Evolutionary conservation across 2,797 vertebrate species (phyloP), one percentile per base, ranked within the genome.

Genomic region (Arremon aurantiirostris): DNA sequence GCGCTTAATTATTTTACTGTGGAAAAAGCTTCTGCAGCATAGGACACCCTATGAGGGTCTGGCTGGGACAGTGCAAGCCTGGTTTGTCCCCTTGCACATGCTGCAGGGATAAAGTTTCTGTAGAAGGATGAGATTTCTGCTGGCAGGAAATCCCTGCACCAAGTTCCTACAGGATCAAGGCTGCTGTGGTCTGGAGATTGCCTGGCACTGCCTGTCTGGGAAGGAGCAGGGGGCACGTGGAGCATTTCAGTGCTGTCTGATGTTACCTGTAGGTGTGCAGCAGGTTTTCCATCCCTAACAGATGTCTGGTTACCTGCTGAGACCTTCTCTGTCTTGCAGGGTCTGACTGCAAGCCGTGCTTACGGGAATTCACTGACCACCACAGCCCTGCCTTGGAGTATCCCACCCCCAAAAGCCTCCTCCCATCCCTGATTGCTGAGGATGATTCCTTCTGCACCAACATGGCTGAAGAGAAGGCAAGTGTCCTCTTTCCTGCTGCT

Each of bases 301-400:
- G 32, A 59, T n/a, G 1, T 2, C 50, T 57, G 28, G 11, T 42
- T 16, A 18, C 55, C 5, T 23, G 34, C 73, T 34, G 24, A 37
- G 77, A 68, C 93, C 56, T 57, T 30, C 88, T 93, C 59, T 92
- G 82, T 77, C 26, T 76, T 27, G 22, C 93, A 99, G 99, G 97
- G 7, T 99, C 98, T 0, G 99, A 99, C 89, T 97, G 98, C 96
- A 99, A 99, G 93, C 98, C 98, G 6, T 98, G 98, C 53, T 86
- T 95, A 69, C 96, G 22, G 75, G 92, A 98, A 66, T 95, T 96
- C 83, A 50, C 94, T 49, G 91, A 87, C 16, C 75, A 39, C 81
- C 66, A 56, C 47, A 53, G 75, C 65, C 90, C 97, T 30, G 92
- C 95, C 52, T 95, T 97, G 26, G 95, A 95, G n/a, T 70, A 78